phyloP scores from a whole-genome alignment of 2,113 vertebrate species.

The Sander lucioperca region DNA sequence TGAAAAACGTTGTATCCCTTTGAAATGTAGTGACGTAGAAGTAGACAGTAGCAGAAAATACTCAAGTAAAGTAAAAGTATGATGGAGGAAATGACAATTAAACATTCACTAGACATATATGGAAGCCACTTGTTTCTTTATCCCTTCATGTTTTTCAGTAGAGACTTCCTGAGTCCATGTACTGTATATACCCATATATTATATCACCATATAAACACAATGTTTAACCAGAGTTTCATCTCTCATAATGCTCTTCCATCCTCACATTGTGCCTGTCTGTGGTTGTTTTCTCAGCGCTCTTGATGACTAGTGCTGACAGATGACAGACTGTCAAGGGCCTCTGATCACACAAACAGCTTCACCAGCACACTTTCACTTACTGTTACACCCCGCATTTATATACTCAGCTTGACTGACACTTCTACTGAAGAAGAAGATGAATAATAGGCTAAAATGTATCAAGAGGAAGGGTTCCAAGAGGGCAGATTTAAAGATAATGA shows the following conservation, averaged over 20 bases:
- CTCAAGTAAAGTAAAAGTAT: neutral
- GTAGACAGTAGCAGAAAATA: no score
- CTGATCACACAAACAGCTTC: constrained; percentile 75
- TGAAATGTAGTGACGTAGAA: no score
- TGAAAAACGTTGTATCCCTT: no score
- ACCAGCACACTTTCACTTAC: constrained; percentile 70
- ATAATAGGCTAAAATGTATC: neutral
- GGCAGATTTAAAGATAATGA: neutral
- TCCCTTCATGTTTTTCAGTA: neutral
- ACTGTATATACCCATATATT: constrained; percentile 17
- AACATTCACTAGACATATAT: neutral
- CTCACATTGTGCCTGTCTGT: constrained; percentile 44
- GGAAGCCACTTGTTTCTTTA: neutral
- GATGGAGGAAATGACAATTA: neutral
- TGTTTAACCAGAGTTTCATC: constrained; percentile 50
- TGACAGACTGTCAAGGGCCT: constrained; percentile 77
- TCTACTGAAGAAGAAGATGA: neutral
- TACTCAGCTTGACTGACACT: constrained; percentile 17
- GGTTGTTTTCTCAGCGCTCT: constrained; percentile 69
- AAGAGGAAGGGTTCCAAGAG: neutral
- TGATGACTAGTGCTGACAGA: constrained; percentile 78
- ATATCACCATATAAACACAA: constrained; percentile 17
- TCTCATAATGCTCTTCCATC: constrained; percentile 22
- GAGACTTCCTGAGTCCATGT: constrained; percentile 1
- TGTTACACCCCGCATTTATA: constrained; percentile 31